A percentile compares a stretch with the other conserved stretches of the same genome.
Conservation (phyloP, 2,888 invertebrate species). For the Ashinkailepas kermadecensis region DNA sequence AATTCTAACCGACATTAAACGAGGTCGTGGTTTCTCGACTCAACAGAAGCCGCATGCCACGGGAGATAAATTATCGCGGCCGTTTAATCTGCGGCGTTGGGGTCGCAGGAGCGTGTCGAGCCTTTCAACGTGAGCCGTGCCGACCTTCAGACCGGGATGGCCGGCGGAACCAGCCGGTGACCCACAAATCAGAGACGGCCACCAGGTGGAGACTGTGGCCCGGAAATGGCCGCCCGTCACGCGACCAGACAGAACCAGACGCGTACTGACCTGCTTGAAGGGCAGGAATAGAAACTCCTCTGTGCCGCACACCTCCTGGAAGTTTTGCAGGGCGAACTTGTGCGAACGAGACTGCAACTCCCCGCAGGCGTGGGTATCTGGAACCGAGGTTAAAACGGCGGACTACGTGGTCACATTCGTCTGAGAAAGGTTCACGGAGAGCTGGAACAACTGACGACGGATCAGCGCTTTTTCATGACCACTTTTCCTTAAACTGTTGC, state of each 20-base stretch:
- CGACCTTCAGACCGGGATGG: no score
- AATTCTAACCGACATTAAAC: background rate
- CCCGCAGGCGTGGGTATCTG: slow-evolving; percentile 60
- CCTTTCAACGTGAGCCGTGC: background rate
- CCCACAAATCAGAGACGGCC: no score
- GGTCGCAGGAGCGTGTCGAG: background rate
- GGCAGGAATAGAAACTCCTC: slow-evolving; percentile 62
- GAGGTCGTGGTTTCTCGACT: background rate
- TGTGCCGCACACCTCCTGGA: slow-evolving; percentile 60
- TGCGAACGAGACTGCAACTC: slow-evolving; percentile 61
- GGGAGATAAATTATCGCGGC: background rate
- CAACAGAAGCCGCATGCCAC: background rate
- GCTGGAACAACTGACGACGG: no score
- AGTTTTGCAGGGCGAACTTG: slow-evolving; percentile 60
- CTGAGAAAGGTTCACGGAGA: no score
- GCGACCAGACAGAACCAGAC: background rate
- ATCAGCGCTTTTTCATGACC: no score
- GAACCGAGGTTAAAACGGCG: slow-evolving; percentile 28
- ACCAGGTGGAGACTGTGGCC: no score
- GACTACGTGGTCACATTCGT: no score
- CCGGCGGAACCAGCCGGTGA: no score
- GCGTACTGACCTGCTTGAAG: slow-evolving; percentile 50
- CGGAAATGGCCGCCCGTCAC: background rate
- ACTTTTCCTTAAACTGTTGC: no score
- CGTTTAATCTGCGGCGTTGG: background rate